Percentiles rank a stretch among this genome's conserved stretches.
Evolutionary conservation across 2,113 vertebrate genomes (phyloP).

Genomic region (Nerophis lumbriciformis): DNA sequence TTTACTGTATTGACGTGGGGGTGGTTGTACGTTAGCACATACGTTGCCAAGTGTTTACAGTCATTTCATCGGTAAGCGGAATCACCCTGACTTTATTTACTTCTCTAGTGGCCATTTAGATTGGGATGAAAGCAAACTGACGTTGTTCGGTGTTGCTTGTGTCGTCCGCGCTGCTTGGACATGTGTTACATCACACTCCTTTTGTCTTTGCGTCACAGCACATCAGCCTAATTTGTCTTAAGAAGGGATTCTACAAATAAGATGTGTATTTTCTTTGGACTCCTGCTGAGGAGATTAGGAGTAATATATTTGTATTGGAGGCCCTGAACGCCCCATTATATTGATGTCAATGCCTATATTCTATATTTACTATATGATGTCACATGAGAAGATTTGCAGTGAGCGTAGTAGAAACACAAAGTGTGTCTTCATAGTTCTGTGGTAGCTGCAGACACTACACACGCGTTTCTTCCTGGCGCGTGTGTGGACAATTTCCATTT

Average conservation of each 20-base stretch:
- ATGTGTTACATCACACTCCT: constrained; percentile 11
- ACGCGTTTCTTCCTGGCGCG: constrained; percentile 19
- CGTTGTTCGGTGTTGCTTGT: constrained; percentile 30
- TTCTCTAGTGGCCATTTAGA: constrained; percentile 49
- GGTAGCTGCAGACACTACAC: constrained; percentile 23
- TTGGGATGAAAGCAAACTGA: constrained; percentile 21
- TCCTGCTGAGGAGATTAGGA: constrained; percentile 38
- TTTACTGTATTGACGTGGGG: neutral
- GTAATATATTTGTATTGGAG: constrained; percentile 47
- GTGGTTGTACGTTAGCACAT: constrained; percentile 36
- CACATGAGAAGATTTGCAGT: neutral
- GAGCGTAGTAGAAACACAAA: neutral
- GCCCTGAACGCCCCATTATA: constrained; percentile 39
- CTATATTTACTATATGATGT: neutral
- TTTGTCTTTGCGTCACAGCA: constrained; percentile 30
- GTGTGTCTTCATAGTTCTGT: constrained; percentile 27
- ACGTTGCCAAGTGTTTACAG: constrained; percentile 67
- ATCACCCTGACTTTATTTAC: neutral
- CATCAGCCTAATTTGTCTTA: constrained; percentile 67
- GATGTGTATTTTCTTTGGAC: constrained; percentile 44
- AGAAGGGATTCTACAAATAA: constrained; percentile 44
- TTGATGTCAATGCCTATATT: neutral
- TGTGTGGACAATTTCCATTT: constrained; percentile 12
- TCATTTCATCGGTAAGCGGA: constrained; percentile 30
- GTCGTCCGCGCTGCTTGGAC: constrained; percentile 33